Evolutionary conservation across 2,888 invertebrate species (phyloP).

Genomic region (Andrena flavipes): DNA sequence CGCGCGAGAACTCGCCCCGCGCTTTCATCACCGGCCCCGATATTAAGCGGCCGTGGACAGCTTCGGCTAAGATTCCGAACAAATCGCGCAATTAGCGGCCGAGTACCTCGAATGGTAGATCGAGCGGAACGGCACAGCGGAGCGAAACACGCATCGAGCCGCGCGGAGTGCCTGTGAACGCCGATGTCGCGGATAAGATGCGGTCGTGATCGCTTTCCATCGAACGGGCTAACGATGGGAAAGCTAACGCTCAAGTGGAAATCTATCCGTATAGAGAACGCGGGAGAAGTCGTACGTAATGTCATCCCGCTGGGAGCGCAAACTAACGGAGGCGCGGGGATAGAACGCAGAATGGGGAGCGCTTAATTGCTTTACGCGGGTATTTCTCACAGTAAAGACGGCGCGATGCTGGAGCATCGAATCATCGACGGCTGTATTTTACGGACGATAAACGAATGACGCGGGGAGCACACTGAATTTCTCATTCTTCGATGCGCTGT

Average conservation of each 20-base stretch:
- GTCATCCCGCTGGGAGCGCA: neutral
- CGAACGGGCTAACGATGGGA: slow-evolving; percentile 23
- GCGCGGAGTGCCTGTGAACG: neutral
- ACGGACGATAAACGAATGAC: neutral
- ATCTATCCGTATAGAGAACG: neutral
- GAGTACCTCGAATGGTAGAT: slow-evolving; percentile 20
- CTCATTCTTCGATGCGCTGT: neutral
- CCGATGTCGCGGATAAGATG: slow-evolving; percentile 11
- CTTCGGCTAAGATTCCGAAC: slow-evolving; percentile 49
- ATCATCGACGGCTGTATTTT: neutral
- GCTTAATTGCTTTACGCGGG: neutral
- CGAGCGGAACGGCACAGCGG: slow-evolving; percentile 16
- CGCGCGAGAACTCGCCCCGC: slow-evolving; percentile 24
- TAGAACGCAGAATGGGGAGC: neutral
- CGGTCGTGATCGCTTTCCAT: neutral
- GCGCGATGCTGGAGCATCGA: neutral
- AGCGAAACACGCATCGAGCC: slow-evolving; percentile 16
- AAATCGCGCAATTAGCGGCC: slow-evolving; percentile 66
- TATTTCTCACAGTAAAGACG: slow-evolving; percentile 25
- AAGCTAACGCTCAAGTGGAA: slow-evolving; percentile 6
- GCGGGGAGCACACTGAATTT: neutral
- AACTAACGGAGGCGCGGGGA: neutral
- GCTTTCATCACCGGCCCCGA: slow-evolving; percentile 36
- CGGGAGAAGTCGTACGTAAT: neutral
- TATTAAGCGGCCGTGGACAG: slow-evolving; percentile 24